Conservation (phyloP, 2,797 vertebrate genomes). For the Amniataba percoides region DNA sequence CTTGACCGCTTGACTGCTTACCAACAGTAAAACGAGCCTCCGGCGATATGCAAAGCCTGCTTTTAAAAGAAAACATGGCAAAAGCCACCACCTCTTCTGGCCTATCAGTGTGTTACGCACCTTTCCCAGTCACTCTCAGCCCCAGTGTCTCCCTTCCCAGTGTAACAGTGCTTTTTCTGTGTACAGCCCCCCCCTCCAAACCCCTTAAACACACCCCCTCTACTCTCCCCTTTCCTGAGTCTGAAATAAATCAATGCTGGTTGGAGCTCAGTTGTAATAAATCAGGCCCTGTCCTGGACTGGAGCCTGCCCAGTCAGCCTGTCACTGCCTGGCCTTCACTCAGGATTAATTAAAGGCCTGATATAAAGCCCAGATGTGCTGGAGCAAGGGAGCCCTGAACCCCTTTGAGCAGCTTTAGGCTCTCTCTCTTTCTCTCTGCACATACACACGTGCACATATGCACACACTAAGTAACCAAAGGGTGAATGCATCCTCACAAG, state of each 20-base stretch:
- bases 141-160: constrained; percentile 63
- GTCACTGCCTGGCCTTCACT: constrained; percentile 99
- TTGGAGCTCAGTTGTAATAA: constrained; percentile 97
- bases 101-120: constrained; percentile 55
- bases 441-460: constrained; percentile 23
- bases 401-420: constrained; percentile 83
- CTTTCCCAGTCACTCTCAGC: constrained; percentile 63
- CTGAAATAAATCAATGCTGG: constrained; percentile 98
- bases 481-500: constrained; percentile 30
- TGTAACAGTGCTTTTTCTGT: constrained; percentile 91
- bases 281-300: constrained; percentile 97
- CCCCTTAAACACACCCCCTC: constrained; percentile 74
- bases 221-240: constrained; percentile 82
- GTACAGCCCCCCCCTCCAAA: constrained; percentile 60
- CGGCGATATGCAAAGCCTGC: constrained; percentile 23
- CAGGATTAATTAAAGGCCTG: constrained; percentile 99
- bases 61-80: constrained; percentile 39
- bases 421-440: constrained; percentile 33
- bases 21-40: constrained; percentile 36
- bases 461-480: constrained; percentile 38
- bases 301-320: constrained; percentile 99
- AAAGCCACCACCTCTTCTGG: constrained; percentile 32
- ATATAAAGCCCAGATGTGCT: constrained; percentile 99
- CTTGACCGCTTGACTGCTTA: constrained; percentile 29
- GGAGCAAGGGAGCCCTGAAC: constrained; percentile 89